Percentiles rank a stretch among this genome's conserved stretches.
Conservation (phyloP, 2,797 vertebrate genomes). For the Sebastes aleutianus region DNA sequence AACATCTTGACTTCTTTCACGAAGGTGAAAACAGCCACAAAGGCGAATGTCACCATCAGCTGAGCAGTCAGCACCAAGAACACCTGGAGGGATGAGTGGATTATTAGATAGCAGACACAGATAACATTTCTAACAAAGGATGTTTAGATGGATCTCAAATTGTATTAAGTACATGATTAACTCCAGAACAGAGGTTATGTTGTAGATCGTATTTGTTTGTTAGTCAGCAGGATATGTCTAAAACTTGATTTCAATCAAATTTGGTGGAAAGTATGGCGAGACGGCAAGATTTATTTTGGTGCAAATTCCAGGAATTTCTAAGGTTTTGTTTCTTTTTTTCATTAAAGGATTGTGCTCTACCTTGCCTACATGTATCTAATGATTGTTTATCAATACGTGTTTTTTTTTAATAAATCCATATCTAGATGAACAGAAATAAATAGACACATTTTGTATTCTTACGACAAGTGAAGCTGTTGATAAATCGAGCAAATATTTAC, state of each 20-base stretch:
- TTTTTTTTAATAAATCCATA: not conserved
- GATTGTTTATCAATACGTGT: not conserved
- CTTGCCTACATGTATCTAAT: not conserved
- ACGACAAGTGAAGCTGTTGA: not conserved
- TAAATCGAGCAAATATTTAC: too few species aligned
- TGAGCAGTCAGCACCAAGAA: slow-evolving; percentile 92
- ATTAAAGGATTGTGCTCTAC: not conserved
- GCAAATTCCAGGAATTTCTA: not conserved
- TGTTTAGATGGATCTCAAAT: not conserved
- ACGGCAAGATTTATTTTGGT: too few species aligned
- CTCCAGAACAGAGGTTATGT: not conserved
- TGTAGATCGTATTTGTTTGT: not conserved
- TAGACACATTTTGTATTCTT: not conserved
- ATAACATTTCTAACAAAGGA: not conserved
- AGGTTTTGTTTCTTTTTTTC: not conserved
- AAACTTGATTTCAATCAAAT: not conserved
- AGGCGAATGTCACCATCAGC: slow-evolving; percentile 89
- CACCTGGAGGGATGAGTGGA: slow-evolving; percentile 76
- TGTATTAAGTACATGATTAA: not conserved
- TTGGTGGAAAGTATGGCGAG: not conserved
- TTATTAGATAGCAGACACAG: not conserved
- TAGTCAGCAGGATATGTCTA: not conserved
- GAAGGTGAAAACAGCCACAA: slow-evolving; percentile 92
- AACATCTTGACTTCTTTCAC: slow-evolving; percentile 81
- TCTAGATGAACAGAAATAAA: not conserved